Conservation (phyloP, 1,140 invertebrate genomes). For the Meteorus sp. region DNA sequence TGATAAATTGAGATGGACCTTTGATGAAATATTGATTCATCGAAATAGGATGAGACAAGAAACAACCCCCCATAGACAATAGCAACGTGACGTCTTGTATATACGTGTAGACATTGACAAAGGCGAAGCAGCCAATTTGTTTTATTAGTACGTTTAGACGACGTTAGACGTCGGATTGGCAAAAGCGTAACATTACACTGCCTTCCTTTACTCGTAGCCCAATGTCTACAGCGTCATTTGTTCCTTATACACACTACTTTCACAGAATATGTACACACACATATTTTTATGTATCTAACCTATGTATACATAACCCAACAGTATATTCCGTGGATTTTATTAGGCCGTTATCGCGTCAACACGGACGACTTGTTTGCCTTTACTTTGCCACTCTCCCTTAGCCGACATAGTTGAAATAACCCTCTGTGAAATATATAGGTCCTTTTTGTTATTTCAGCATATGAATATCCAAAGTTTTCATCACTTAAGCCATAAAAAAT, state of each 20-base stretch:
- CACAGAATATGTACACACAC: background rate
- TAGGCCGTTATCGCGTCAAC: conserved; percentile 37
- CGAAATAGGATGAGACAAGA: conserved; percentile 6
- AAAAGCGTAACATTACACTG: conserved; percentile 10
- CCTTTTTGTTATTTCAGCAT: too few species aligned
- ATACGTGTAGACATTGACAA: conserved; percentile 28
- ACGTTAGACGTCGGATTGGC: conserved; percentile 9
- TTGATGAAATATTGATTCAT: background rate
- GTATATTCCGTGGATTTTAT: conserved; percentile 35
- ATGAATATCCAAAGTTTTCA: too few species aligned
- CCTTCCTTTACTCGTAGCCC: background rate
- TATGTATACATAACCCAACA: background rate
- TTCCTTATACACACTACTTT: too few species aligned
- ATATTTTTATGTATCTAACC: background rate
- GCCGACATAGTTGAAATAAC: too few species aligned
- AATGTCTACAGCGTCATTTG: background rate
- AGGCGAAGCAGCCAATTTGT: conserved; percentile 37
- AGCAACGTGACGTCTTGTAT: conserved; percentile 19
- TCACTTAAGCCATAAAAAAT: too few species aligned
- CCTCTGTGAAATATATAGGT: too few species aligned
- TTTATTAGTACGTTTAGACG: conserved; percentile 34
- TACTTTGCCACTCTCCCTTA: conserved; percentile 27
- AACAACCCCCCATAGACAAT: conserved; percentile 26
- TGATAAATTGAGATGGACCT: background rate
- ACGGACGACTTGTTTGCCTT: conserved; percentile 34